Percentiles rank a stretch among this genome's conserved stretches.
Evolutionary conservation across 2,797 vertebrate species (phyloP).

Genomic region (Emys orbicularis): DNA sequence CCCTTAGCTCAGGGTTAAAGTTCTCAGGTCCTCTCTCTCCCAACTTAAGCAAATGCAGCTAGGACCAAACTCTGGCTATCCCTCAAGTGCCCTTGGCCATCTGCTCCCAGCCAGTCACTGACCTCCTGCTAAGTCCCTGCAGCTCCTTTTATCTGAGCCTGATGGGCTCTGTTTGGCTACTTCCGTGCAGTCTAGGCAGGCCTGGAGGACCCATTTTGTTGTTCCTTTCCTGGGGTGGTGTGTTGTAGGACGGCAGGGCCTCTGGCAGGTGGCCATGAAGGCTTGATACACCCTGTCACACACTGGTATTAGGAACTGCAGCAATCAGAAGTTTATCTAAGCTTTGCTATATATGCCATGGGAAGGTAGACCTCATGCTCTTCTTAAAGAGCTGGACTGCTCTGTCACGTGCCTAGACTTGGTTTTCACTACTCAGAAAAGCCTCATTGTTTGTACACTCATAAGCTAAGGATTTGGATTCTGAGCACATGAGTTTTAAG

Average conservation of each 20-base stretch:
- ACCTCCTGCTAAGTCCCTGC: too few species aligned
- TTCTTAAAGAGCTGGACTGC: not conserved
- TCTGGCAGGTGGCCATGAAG: too few species aligned
- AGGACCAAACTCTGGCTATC: not conserved
- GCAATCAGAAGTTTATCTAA: not conserved
- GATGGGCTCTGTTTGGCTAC: too few species aligned
- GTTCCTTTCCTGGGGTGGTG: too few species aligned
- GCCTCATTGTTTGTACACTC: not conserved
- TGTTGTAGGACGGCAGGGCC: too few species aligned
- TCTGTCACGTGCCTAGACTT: not conserved
- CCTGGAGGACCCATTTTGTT: too few species aligned
- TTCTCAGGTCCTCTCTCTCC: not conserved
- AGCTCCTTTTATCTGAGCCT: too few species aligned
- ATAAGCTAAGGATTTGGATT: not conserved
- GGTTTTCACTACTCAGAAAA: not conserved
- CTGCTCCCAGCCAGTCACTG: too few species aligned
- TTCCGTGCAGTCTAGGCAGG: too few species aligned
- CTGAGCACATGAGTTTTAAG: not conserved
- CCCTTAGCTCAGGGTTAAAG: not conserved
- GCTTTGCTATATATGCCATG: not conserved
- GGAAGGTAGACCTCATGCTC: not conserved
- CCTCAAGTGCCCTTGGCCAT: not conserved
- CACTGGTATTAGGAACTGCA: not conserved
- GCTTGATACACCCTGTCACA: not conserved
- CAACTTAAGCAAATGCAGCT: not conserved